Percentiles rank a stretch among this genome's conserved stretches.
phyloP scores from a whole-genome alignment of 2,113 vertebrate species.

The Osmerus eperlanus region DNA sequence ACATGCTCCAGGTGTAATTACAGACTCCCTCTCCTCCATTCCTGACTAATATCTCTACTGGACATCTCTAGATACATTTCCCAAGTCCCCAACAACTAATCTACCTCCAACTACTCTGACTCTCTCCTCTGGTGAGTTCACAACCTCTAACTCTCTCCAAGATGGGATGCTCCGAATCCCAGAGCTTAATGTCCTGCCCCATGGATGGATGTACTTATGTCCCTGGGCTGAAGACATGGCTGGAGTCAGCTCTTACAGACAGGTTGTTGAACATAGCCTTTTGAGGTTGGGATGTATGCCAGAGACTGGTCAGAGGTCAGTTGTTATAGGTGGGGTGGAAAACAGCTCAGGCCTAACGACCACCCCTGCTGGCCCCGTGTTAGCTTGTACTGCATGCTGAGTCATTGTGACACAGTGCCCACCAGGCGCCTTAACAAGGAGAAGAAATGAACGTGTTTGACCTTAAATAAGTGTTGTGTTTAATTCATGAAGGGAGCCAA shows the following conservation, averaged over 20 bases:
- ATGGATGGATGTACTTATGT: constrained; percentile 6
- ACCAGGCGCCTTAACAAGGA: constrained; percentile 29
- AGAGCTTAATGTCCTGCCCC: constrained; percentile 39
- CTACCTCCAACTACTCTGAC: constrained; percentile 61
- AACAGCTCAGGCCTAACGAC: constrained; percentile 28
- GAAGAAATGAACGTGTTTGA: constrained; percentile 2
- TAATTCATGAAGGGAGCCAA: too few relatives aligned
- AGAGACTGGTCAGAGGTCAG: constrained; percentile 27
- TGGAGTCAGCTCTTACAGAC: constrained; percentile 11
- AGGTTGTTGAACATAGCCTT: constrained; percentile 29
- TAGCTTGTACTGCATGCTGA: constrained; percentile 10
- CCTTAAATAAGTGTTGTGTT: background rate
- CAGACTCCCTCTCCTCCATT: constrained; percentile 41
- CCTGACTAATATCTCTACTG: constrained; percentile 31
- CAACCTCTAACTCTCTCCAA: constrained; percentile 38
- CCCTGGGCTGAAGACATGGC: constrained; percentile 23
- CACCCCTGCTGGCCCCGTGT: constrained; percentile 23
- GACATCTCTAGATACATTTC: constrained; percentile 52
- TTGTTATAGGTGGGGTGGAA: constrained; percentile 16
- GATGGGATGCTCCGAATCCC: constrained; percentile 13
- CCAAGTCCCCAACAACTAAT: constrained; percentile 57
- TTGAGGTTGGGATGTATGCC: background rate
- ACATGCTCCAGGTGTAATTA: constrained; percentile 65
- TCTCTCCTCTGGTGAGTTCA: constrained; percentile 41
- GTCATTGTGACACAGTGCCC: constrained; percentile 19